Evolutionary conservation across 2,888 invertebrate genomes (phyloP), one percentile per base, ranked within the genome.

Genomic region (Horisme vitalbata): DNA sequence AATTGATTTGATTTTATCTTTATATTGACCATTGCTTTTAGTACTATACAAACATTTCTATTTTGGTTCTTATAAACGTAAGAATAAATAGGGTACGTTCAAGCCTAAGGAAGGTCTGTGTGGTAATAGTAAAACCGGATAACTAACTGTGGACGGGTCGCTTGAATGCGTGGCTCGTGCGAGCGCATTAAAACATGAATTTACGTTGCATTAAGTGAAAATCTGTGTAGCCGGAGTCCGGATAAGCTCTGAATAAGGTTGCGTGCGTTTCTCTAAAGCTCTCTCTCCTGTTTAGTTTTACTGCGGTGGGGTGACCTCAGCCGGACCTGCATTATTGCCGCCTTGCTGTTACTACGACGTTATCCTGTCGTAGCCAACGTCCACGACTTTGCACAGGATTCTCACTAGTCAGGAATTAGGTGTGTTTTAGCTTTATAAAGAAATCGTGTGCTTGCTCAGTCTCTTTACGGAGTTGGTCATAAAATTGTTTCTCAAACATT

Each of bases 361-460:
- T 49, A 41, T 30, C 18, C 46, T 41, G 48, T 41, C 47, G 38
- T 45, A 48, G 34, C 11, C 52, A 45, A 38, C 13, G 26, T 37
- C 18, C 35, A 45, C 41, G 46, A 51, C 59, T 59, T 59, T 55
- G 39, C 52, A 47, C 41, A 54, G 58, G 50, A 48, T 44, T 45
- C 44, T 32, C 30, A 24, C 26, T 20, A 23, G 48, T 51, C 44
- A 59, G 52, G 47, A 45, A 45, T 52, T 28, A 34, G 15, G 33
- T 47, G 32, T 43, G 27, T 30, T 27, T 46, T 28, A 36, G 45
- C 37, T 49, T 47, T 52, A 47, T 46, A 54, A 51, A 46, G 46
- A 52, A 55, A 48, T 36, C 43, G 28, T 10, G 32, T 44, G 39
- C 51, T 52, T 48, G 27, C 24, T 30, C 23, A 31, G 41, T 44